Base-by-base conservation (phyloP, 2,113 vertebrate genomes). In the Chlorodrepanis virens region DNA sequence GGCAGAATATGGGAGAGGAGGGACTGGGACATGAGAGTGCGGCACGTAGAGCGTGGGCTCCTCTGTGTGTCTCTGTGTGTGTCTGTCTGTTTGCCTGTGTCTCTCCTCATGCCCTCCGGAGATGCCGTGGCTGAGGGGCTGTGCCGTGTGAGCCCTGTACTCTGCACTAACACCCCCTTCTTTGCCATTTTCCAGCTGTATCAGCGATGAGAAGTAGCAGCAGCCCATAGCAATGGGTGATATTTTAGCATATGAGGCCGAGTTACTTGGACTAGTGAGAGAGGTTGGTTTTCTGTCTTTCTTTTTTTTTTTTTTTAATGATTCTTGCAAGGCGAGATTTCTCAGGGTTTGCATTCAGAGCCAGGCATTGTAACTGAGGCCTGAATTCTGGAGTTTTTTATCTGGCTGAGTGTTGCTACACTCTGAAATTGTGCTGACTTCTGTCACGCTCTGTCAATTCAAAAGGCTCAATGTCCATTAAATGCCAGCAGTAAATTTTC, bases 251-350 rank as follows among this genome's bases (percentile, higher is more conserved):
- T 98, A 98, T 11, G 99, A 99, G 96, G 98, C 98, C 2, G 99
- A 99, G 93, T 96, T 99, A 50, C 98, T 99, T 22, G 98, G 97
- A 65, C 98, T 99, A 76, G 98, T 99, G 50, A 99, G 98, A 93
- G 99, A 99, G 98, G 99, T 99, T 85, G 28, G 97, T 89, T 59
- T 64, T 72, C 14, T 21, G 14, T 61, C 4, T 24, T 52, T 35
- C 5, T 44, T 60, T 31, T 0, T 22, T 29, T 16, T 6, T 19
- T 10, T 11, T 23, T 27, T 60, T 5, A 80, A 33, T 9, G 1
- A 49, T 54, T 79, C 12, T 54, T 53, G 6, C 14, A 16, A 68
- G 19, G 27, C 19, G 21, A 4, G 15, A 11, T 42, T 42, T 72
- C 9, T 3, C 28, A n/a, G 11, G 33, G 22, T 25, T 65, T 45